Percentiles rank a stretch among this genome's conserved stretches.
Evolutionary conservation across 2,113 vertebrate species (phyloP).

Genomic region (Leptobrachium ailaonicum): DNA sequence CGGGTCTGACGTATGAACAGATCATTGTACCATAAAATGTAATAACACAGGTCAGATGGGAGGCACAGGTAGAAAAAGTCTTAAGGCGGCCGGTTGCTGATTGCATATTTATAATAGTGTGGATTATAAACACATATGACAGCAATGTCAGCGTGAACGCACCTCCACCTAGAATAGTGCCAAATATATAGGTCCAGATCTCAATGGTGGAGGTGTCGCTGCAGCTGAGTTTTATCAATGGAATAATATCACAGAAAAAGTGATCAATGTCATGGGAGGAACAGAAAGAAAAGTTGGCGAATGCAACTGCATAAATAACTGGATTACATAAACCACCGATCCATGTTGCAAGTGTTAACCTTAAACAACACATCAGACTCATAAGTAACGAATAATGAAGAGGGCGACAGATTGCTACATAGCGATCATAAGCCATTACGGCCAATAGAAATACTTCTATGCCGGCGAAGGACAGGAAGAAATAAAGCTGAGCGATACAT

Average conservation of each 20-base stretch:
- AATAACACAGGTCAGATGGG: constrained; percentile 38
- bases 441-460: constrained; percentile 33
- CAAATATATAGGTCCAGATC: background rate
- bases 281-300: constrained; percentile 21
- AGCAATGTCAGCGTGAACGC: constrained; percentile 13
- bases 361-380: background rate
- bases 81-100: constrained; percentile 4
- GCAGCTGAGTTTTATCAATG: constrained; percentile 26
- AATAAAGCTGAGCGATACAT: constrained; percentile 22
- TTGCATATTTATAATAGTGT: constrained; percentile 13
- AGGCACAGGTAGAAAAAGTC: constrained; percentile 50
- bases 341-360: background rate
- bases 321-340: background rate
- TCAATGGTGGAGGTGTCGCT: background rate
- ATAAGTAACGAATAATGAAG: constrained; percentile 23
- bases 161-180: background rate
- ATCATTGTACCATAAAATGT: constrained; percentile 17
- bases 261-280: constrained; percentile 19
- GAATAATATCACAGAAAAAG: constrained; percentile 23
- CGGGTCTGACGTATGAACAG: constrained; percentile 18
- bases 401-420: constrained; percentile 28
- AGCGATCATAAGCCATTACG: constrained; percentile 35
- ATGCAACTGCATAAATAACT: background rate
- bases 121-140: constrained; percentile 26
- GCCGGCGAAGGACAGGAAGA: constrained; percentile 19